Percentiles rank a stretch among this genome's conserved stretches.
Evolutionary conservation across 2,797 vertebrate genomes (phyloP).

Genomic region (Acropternis orthonyx): DNA sequence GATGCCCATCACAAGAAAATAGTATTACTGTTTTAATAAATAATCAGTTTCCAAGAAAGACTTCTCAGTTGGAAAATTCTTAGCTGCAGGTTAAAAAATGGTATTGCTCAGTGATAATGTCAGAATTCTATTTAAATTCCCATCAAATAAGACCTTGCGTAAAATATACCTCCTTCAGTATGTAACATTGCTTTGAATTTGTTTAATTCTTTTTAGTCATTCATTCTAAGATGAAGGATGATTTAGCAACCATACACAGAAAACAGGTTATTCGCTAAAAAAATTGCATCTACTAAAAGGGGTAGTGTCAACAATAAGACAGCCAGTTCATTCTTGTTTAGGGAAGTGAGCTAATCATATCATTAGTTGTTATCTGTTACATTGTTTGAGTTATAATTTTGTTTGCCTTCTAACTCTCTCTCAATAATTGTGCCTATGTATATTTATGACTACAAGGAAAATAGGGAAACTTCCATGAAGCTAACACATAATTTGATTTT

Average conservation of each 20-base stretch:
- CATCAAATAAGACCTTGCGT: neutral
- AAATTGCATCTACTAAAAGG: neutral
- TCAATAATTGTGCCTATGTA: neutral
- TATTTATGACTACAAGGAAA: conserved; percentile 61
- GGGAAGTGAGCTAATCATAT: conserved; percentile 71
- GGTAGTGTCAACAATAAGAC: conserved; percentile 10
- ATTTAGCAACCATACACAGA: neutral
- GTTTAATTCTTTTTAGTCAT: neutral
- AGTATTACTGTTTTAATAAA: neutral
- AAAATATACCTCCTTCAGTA: neutral
- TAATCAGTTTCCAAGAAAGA: neutral
- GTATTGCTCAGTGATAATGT: neutral
- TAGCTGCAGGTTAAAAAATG: neutral
- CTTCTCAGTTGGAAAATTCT: neutral
- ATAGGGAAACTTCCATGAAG: conserved; percentile 22
- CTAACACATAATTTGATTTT: conserved; percentile 51
- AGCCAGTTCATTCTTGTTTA: conserved; percentile 12
- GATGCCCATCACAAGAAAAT: neutral
- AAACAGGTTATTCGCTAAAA: neutral
- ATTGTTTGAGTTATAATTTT: conserved; percentile 65
- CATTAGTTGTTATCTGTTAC: conserved; percentile 51
- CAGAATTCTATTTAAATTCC: neutral
- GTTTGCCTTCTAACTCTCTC: neutral
- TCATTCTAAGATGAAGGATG: neutral
- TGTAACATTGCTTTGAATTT: neutral